Evolutionary conservation across 2,113 vertebrate species (phyloP).

Genomic region (Dinomys branickii): DNA sequence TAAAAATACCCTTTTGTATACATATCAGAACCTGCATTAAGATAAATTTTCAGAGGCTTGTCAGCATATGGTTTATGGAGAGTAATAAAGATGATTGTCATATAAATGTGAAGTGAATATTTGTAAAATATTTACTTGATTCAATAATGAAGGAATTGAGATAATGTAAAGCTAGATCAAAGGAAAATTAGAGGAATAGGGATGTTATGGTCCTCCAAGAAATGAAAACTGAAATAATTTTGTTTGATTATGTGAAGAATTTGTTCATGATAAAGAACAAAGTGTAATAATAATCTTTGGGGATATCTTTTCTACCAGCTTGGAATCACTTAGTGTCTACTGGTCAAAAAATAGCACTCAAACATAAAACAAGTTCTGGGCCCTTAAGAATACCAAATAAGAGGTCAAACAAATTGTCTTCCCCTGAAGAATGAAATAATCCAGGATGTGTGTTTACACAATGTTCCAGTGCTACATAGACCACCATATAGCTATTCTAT

Average conservation of each 20-base stretch:
- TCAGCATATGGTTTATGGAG: conserved; percentile 43
- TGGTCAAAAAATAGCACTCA: background rate
- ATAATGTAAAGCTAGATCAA: background rate
- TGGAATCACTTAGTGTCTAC: background rate
- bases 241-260: background rate
- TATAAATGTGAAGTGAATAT: conserved; percentile 2
- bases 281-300: background rate
- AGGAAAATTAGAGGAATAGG: background rate
- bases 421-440: conserved; percentile 5
- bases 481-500: background rate
- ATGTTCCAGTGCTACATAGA: background rate
- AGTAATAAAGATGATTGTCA: conserved; percentile 9
- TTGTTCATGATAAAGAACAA: background rate
- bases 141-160: background rate
- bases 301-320: background rate
- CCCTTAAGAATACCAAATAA: background rate
- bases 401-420: background rate
- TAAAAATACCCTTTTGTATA: background rate
- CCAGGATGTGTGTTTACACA: background rate
- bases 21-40: background rate
- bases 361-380: background rate
- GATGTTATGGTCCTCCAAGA: background rate
- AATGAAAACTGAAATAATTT: background rate
- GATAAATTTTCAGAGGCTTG: background rate
- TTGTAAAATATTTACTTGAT: conserved; percentile 16